Conservation (phyloP, 2,888 invertebrate genomes). For the Octodonta nipae region DNA sequence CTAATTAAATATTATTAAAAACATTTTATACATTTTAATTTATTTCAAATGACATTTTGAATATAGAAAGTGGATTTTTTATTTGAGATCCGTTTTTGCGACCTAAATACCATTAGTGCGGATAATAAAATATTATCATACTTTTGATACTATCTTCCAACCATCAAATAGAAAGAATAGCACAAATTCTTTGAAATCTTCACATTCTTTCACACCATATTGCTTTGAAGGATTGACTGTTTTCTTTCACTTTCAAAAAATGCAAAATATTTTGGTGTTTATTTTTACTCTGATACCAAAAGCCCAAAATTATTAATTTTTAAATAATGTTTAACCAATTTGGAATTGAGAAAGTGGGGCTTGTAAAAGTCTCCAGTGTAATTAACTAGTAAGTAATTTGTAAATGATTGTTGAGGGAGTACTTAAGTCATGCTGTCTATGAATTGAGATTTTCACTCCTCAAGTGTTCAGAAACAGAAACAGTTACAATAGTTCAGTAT, state of each 20-base stretch:
- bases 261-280: too few species aligned
- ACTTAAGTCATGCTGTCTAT: too few species aligned
- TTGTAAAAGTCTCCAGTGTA: too few species aligned
- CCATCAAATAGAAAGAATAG: slow-evolving; percentile 11
- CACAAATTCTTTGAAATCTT: slow-evolving; percentile 8
- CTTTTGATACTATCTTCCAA: slow-evolving; percentile 12
- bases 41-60: slow-evolving; percentile 29
- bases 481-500: too few species aligned
- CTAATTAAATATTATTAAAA: slow-evolving; percentile 8
- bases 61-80: slow-evolving; percentile 29
- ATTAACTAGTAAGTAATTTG: too few species aligned
- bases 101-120: slow-evolving; percentile 30
- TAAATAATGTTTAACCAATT: too few species aligned
- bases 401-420: too few species aligned
- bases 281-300: too few species aligned
- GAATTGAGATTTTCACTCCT: too few species aligned
- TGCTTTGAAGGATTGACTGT: slow-evolving; percentile 10
- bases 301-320: too few species aligned
- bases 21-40: slow-evolving; percentile 16
- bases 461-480: too few species aligned
- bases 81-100: slow-evolving; percentile 33
- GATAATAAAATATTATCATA: slow-evolving; percentile 21
- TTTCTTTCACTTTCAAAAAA: slow-evolving; percentile 11
- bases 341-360: too few species aligned
- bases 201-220: slow-evolving; percentile 12